Evolutionary conservation across 2,797 vertebrate genomes (phyloP), one percentile per base, ranked within the genome.

Genomic region (Platalea minor): DNA sequence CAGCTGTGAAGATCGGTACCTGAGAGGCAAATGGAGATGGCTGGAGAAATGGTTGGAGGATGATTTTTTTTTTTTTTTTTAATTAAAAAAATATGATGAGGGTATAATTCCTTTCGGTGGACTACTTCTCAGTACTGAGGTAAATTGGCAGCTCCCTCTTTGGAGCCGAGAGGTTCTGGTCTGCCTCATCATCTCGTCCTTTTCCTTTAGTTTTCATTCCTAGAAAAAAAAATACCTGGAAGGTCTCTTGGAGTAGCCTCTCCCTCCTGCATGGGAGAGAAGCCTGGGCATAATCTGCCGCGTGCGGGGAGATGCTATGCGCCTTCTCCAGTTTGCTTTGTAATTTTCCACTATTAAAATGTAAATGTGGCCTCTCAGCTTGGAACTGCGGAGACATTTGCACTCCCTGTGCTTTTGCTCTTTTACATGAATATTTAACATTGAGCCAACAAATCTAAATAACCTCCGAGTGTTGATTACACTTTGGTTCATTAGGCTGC

Each of bases 361-460:
- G 88, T 82, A 61, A 94, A 70, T 69, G 17, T 5, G 51, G 75
- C 82, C 91, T 83, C 93, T 82, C 33, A 5, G 83, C 86, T 41
- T 11, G 87, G 78, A 79, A 13, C 74, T 29, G n/a, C 11, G 89
- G 37, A 80, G 93, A 24, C 93, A 14, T 92, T 94, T 67, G 73
- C 78, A 8, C 93, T 88, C 76, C 2, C 3, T 6, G 33, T 13
- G 84, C 89, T 94, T 78, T 29, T 57, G 64, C 93, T 91, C 70
- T 67, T 57, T 43, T 7, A 28, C 90, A 94, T 94, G 94, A 94
- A 91, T 94, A 95, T 95, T 96, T 88, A 89, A 68, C 85, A 29
- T 4, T 5, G 54, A 85, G 72, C 48, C 72, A 21, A 75, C 33
- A 10, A 26, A 73, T 67, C 81, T 90, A 61, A 95, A 85, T 59